Percentiles rank a stretch among this genome's conserved stretches.
These are phyloP conservation scores for Drosophila pseudoananassae DNA, from an alignment of 1,140 invertebrate species.

Conservation along the genomic window DNA sequence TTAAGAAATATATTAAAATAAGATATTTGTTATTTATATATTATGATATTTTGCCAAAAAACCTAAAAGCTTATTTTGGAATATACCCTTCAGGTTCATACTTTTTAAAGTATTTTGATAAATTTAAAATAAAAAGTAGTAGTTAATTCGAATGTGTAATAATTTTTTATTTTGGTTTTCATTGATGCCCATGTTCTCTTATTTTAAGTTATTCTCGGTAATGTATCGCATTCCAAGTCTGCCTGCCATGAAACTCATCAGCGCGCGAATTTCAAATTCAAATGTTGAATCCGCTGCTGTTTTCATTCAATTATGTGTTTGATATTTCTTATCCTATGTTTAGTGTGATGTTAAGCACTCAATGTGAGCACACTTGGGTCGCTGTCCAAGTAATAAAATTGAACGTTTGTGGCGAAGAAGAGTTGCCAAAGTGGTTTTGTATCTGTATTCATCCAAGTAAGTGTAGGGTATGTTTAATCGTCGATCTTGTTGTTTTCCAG, in stretches of 20 bases:
- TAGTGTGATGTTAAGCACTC: background rate
- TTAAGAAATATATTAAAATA: too few species aligned
- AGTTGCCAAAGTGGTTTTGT: background rate
- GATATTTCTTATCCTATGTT: background rate
- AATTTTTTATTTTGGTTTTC: background rate
- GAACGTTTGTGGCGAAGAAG: background rate
- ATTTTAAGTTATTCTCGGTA: background rate
- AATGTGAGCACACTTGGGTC: background rate
- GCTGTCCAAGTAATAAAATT: background rate
- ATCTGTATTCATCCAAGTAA: background rate
- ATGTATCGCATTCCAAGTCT: background rate
- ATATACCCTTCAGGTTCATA: too few species aligned
- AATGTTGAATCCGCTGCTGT: background rate
- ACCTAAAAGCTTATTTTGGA: too few species aligned
- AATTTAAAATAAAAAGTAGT: too few species aligned
- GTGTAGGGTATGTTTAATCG: background rate
- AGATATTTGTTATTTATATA: too few species aligned
- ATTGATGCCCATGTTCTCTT: background rate
- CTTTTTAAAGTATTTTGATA: too few species aligned
- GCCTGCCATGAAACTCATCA: background rate
- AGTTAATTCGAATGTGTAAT: background rate
- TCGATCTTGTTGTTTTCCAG: conserved; percentile 34
- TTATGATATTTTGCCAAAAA: too few species aligned
- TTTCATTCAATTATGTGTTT: background rate
- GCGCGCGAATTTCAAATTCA: background rate